phyloP scores from a whole-genome alignment of 2,797 vertebrate genomes.

The Paguma larvata region DNA sequence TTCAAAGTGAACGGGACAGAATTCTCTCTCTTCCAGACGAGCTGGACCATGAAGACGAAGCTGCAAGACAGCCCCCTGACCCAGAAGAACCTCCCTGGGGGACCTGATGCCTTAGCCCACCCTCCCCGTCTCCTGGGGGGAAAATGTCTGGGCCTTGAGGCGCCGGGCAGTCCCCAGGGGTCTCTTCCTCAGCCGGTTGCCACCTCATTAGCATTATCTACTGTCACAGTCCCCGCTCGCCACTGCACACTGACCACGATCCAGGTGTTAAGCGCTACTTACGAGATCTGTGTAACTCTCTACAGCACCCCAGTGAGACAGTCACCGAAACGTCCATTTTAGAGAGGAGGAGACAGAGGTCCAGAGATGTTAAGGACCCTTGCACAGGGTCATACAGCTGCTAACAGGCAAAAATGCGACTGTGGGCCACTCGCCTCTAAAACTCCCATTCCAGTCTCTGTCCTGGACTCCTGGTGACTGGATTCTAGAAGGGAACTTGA shows the following conservation, averaged over 20 bases:
- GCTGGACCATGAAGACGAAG: background rate
- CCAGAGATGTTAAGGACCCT: background rate
- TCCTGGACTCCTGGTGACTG: background rate
- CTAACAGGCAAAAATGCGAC: background rate
- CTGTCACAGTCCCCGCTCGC: background rate
- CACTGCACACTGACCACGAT: background rate
- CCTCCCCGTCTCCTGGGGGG: background rate
- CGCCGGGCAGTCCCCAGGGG: background rate
- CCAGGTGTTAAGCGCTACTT: background rate
- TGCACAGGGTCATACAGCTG: background rate
- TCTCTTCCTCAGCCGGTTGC: background rate
- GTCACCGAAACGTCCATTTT: background rate
- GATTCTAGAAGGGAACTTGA: conserved; percentile 29
- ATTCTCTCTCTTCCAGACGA: background rate
- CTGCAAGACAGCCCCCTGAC: background rate
- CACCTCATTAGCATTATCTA: background rate
- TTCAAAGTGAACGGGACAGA: background rate
- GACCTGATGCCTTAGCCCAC: background rate
- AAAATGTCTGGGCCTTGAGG: background rate
- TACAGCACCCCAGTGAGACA: background rate
- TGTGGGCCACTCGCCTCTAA: background rate
- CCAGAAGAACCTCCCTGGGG: background rate
- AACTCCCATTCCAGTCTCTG: background rate
- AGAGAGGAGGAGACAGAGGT: background rate
- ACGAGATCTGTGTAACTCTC: background rate